phyloP scores from a whole-genome alignment of 2,888 invertebrate species.

The Oligia strigilis region DNA sequence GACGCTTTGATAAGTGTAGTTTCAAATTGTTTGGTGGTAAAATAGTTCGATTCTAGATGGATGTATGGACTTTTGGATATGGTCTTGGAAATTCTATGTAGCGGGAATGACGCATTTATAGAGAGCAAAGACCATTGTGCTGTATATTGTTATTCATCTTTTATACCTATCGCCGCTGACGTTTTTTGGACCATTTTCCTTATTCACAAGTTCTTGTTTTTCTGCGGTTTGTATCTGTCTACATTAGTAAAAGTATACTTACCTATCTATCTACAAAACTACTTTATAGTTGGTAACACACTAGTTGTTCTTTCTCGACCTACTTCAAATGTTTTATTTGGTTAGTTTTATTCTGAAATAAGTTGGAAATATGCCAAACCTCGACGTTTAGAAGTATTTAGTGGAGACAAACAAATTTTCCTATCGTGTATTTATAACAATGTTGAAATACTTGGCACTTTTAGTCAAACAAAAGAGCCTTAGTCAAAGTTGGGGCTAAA shows the following conservation, averaged over 20 bases:
- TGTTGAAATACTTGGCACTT: constrained; percentile 1
- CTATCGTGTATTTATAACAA: constrained; percentile 38
- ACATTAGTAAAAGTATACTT: not conserved
- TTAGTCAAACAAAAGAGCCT: constrained; percentile 11
- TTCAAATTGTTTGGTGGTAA: not conserved
- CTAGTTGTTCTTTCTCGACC: not conserved
- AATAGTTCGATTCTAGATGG: constrained; percentile 16
- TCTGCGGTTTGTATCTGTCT: constrained; percentile 2
- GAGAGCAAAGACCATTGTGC: constrained; percentile 9
- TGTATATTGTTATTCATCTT: constrained; percentile 17
- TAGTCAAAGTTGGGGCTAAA: constrained; percentile 3
- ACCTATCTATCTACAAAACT: not conserved
- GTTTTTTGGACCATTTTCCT: constrained; percentile 33
- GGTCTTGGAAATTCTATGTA: constrained; percentile 15
- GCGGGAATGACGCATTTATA: constrained; percentile 33
- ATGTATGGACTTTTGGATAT: not conserved
- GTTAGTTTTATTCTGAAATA: constrained; percentile 32
- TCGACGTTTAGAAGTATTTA: constrained; percentile 31
- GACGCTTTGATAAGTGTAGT: constrained; percentile 5
- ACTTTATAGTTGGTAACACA: not conserved
- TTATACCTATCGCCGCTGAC: not conserved
- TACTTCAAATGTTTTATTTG: constrained; percentile 29
- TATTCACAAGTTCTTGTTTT: constrained; percentile 16
- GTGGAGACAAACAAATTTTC: constrained; percentile 41
- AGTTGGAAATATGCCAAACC: constrained; percentile 54